phyloP scores from a whole-genome alignment of 2,797 vertebrate genomes.

The Amblyraja radiata region DNA sequence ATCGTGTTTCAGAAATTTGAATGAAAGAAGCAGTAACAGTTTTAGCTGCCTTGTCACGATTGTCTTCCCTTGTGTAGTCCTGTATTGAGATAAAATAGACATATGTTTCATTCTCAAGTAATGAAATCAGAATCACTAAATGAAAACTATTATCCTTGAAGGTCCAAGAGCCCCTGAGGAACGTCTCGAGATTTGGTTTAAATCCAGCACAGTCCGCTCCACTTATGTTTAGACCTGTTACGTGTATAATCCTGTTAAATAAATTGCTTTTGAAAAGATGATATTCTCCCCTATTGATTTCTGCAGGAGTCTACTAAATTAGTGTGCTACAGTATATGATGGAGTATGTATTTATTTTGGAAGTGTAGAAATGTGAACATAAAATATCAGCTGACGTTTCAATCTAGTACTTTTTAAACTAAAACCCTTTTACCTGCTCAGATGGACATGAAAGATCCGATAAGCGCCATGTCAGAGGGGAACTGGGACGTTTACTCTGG shows the following conservation, averaged over 20 bases:
- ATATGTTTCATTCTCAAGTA: constrained; percentile 18
- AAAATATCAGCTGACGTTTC: constrained; percentile 6
- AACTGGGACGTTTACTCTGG: background rate
- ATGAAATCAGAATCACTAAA: constrained; percentile 13
- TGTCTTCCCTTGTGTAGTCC: background rate
- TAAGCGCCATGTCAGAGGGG: too few relatives aligned
- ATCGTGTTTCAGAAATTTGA: background rate
- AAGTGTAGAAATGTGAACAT: background rate
- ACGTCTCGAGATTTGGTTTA: constrained; percentile 8
- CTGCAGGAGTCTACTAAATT: background rate
- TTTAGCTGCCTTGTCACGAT: background rate
- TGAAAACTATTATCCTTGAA: background rate
- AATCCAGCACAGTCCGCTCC: constrained; percentile 1
- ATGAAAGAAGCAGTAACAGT: background rate
- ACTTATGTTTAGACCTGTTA: constrained; percentile 19
- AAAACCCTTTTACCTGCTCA: background rate
- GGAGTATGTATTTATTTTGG: background rate
- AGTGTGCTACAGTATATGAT: background rate
- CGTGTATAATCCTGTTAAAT: constrained; percentile 10
- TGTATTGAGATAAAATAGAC: constrained; percentile 5
- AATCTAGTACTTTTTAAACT: background rate
- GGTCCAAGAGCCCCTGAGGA: constrained; percentile 11
- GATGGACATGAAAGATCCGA: background rate
- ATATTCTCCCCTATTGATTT: constrained; percentile 32
- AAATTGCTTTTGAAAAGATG: constrained; percentile 24